Evolutionary conservation across 2,797 vertebrate species (phyloP).

Genomic region (Spinus olivaceus): DNA sequence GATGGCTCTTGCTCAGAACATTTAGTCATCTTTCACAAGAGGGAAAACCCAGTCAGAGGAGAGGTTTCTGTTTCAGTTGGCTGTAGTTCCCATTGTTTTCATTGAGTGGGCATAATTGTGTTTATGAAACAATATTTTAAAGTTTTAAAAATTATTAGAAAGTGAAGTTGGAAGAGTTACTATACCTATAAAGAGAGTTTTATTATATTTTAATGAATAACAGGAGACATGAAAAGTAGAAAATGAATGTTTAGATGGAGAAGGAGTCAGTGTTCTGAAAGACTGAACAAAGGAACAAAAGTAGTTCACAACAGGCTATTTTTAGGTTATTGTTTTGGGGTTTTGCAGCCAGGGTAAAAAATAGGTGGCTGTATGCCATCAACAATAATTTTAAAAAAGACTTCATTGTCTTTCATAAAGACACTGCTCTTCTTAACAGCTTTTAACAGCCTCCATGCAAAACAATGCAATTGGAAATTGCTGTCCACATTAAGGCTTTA

Average conservation of each 20-base stretch:
- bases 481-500: not conserved
- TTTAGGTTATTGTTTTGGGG: not conserved
- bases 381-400: not conserved
- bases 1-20: not conserved
- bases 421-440: not conserved
- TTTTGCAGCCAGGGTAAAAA: not conserved
- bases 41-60: not conserved
- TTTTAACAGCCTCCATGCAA: not conserved
- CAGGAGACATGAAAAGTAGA: not conserved
- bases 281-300: not conserved
- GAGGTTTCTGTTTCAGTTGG: not conserved
- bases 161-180: not conserved
- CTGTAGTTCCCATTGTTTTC: not conserved
- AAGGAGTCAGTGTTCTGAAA: not conserved
- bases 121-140: not conserved
- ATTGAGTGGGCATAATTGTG: not conserved
- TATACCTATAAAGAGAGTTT: not conserved
- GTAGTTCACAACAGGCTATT: not conserved
- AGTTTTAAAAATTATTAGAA: not conserved
- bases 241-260: not conserved
- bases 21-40: not conserved
- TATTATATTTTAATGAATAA: not conserved
- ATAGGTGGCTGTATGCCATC: not conserved
- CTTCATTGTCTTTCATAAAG: not conserved
- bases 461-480: accelerated